Percentiles rank a stretch among this genome's conserved stretches.
These are phyloP conservation scores for Gallirallus australis DNA, from an alignment of 2,797 vertebrate species.

Conservation along the genomic window DNA sequence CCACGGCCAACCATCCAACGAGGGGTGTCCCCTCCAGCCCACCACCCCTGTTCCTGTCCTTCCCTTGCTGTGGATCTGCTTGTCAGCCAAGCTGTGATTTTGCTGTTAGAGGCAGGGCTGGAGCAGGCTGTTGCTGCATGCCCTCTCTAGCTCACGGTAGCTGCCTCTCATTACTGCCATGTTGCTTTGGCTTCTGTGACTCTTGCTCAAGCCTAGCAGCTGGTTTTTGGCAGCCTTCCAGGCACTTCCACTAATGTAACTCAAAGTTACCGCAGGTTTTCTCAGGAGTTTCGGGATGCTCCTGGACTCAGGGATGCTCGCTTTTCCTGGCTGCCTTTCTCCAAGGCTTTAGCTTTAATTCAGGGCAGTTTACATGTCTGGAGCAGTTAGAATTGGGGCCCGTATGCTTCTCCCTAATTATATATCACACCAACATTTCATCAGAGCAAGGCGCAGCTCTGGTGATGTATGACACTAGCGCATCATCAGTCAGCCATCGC, in stretches of 20 bases:
- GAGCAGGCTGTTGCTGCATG: neutral
- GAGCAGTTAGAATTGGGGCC: neutral
- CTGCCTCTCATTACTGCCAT: constrained; percentile 17
- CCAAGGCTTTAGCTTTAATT: constrained; percentile 51
- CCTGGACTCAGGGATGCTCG: neutral
- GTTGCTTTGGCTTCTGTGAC: neutral
- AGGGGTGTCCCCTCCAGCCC: neutral
- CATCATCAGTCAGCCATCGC: constrained; percentile 67
- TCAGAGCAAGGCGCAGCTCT: neutral
- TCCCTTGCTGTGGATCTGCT: neutral
- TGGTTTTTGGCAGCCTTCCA: constrained; percentile 64
- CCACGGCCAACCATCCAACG: neutral
- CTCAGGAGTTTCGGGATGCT: constrained; percentile 45
- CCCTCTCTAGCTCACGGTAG: neutral
- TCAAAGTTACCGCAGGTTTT: constrained; percentile 2
- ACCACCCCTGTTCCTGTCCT: neutral
- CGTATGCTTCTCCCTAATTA: constrained; percentile 47
- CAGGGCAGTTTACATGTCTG: constrained; percentile 11
- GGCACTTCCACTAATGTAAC: constrained; percentile 48
- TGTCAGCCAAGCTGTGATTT: neutral
- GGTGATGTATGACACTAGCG: constrained; percentile 60
- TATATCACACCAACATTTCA: constrained; percentile 60
- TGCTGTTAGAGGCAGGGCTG: neutral
- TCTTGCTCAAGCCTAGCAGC: constrained; percentile 37
- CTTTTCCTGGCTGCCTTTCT: neutral